Conservation (phyloP, 2,888 invertebrate species). For the Scotopteryx bipunctaria region DNA sequence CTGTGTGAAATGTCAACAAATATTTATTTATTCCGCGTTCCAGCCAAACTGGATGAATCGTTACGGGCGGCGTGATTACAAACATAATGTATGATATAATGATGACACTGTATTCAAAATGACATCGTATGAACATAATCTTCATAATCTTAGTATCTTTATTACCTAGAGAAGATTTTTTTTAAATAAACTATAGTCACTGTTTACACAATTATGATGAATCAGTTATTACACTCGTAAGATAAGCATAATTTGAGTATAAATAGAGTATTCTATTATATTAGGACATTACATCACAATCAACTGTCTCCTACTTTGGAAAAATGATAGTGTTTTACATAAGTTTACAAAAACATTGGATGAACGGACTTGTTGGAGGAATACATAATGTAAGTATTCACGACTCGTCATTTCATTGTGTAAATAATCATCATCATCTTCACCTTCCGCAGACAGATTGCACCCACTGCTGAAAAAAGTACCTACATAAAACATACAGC, state of each 20-base stretch:
- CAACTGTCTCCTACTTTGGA: neutral
- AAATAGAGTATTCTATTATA: slow-evolving; percentile 2
- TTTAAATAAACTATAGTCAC: slow-evolving; percentile 3
- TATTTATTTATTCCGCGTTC: no score
- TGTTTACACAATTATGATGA: slow-evolving; percentile 5
- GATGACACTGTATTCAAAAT: neutral
- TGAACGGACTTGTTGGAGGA: neutral
- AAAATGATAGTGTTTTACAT: neutral
- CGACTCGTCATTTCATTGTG: no score
- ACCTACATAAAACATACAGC: no score
- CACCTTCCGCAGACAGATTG: no score
- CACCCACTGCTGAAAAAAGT: no score
- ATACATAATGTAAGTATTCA: neutral
- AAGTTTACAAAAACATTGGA: neutral
- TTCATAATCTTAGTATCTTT: no score
- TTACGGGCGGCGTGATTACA: no score
- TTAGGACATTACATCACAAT: neutral
- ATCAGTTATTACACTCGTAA: slow-evolving; percentile 1
- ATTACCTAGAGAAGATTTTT: neutral
- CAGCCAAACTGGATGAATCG: no score
- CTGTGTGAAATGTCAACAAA: no score
- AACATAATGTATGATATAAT: no score
- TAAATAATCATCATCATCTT: no score
- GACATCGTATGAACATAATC: no score
- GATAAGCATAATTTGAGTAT: slow-evolving; percentile 3